These are phyloP conservation scores for Julus scanicus DNA, from an alignment of 2,888 invertebrate species.

Conservation along the genomic window DNA sequence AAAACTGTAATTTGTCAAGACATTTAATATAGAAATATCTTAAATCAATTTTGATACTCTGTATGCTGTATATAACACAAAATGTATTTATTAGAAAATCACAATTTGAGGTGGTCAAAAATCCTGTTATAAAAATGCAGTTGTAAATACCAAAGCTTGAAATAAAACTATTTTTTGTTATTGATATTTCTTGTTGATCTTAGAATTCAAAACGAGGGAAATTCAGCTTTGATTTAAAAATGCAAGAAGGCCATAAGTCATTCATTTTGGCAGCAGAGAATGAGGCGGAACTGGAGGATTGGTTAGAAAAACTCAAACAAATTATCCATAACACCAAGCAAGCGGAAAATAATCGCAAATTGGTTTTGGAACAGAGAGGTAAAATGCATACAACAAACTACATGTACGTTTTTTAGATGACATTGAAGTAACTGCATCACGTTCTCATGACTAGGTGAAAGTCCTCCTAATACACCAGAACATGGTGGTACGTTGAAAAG, in stretches of 20 bases:
- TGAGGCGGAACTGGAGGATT: conserved; percentile 83
- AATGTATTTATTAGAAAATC: too few relatives aligned
- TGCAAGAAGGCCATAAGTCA: conserved; percentile 86
- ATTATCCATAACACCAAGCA: conserved; percentile 85
- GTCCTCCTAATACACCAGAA: conserved; percentile 59
- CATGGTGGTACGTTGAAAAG: conserved; percentile 81
- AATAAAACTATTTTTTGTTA: background rate
- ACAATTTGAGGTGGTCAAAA: background rate
- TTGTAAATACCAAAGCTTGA: background rate
- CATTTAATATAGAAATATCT: too few relatives aligned
- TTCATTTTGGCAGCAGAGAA: conserved; percentile 88
- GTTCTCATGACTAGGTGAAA: conserved; percentile 57
- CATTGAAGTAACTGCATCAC: background rate
- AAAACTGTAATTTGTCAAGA: too few relatives aligned
- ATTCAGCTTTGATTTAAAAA: conserved; percentile 87
- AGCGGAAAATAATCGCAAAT: conserved; percentile 69
- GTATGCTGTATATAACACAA: background rate
- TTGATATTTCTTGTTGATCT: background rate
- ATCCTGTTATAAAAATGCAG: background rate
- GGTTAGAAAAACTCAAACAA: conserved; percentile 83
- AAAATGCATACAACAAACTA: background rate
- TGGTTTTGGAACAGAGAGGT: conserved; percentile 56
- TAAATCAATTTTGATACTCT: too few relatives aligned
- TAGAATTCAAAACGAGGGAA: conserved; percentile 85
- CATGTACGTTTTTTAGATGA: background rate